Evolutionary conservation across 1,140 invertebrate species (phyloP).

Genomic region (Calliopsis andreniformis): DNA sequence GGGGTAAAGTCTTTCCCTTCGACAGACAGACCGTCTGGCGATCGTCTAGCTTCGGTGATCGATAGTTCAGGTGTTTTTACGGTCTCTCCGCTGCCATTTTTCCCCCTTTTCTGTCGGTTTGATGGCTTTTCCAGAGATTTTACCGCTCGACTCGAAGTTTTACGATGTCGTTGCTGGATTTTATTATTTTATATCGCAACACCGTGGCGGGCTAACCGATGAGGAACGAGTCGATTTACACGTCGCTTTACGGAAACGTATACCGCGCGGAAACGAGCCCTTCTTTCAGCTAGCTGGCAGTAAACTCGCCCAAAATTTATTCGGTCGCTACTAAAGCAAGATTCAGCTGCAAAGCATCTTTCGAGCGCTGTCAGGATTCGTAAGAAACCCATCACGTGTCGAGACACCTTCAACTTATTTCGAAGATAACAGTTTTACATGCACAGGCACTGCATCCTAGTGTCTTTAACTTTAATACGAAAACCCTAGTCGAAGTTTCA

Average conservation of each 20-base stretch:
- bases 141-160: constrained; percentile 35
- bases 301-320: not conserved
- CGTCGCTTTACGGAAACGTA: constrained; percentile 39
- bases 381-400: no score
- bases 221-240: constrained; percentile 45
- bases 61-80: constrained; percentile 50
- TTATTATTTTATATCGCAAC: constrained; percentile 50
- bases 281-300: not conserved
- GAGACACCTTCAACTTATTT: no score
- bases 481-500: no score
- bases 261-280: constrained; percentile 24
- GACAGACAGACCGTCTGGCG: constrained; percentile 41
- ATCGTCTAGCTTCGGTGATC: constrained; percentile 41
- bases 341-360: no score
- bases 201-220: constrained; percentile 12
- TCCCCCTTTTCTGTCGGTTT: constrained; percentile 14
- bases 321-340: no score
- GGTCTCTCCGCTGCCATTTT: not conserved
- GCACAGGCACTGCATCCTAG: no score
- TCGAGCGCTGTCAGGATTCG: no score
- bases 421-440: no score
- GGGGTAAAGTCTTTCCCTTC: not conserved
- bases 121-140: constrained; percentile 49
- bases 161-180: constrained; percentile 52
- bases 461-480: no score